Conservation (phyloP, 2,113 vertebrate species). For the Chrysochloris asiatica region DNA sequence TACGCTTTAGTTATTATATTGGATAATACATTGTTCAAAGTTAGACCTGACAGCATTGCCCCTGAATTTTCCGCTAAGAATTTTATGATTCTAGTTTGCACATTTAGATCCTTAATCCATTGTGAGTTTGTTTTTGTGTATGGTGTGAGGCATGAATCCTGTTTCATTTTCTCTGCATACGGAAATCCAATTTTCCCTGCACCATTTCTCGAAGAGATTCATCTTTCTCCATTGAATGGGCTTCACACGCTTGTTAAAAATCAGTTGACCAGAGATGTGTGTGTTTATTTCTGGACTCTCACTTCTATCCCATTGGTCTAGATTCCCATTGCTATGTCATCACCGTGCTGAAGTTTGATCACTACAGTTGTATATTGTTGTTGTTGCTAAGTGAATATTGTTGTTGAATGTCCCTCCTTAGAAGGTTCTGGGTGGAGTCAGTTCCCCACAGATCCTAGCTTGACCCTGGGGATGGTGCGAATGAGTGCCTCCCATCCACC, state of each 20-base stretch:
- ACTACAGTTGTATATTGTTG: too few relatives aligned
- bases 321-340: background rate
- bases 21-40: background rate
- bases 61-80: background rate
- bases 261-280: background rate
- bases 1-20: background rate
- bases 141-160: background rate
- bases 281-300: too few relatives aligned
- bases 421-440: too few relatives aligned
- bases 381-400: too few relatives aligned
- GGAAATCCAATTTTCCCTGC: background rate
- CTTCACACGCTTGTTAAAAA: background rate
- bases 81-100: background rate
- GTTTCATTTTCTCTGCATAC: too few relatives aligned
- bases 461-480: background rate
- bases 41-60: background rate
- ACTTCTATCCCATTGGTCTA: background rate
- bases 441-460: background rate
- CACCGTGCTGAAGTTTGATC: too few relatives aligned
- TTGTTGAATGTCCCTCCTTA: too few relatives aligned
- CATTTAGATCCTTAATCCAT: background rate
- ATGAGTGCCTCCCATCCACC: background rate
- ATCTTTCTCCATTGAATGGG: background rate
- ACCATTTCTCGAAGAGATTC: background rate
- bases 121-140: background rate